Evolutionary conservation across 1,140 invertebrate genomes (phyloP).

Genomic region (Parapsyche elsis): DNA sequence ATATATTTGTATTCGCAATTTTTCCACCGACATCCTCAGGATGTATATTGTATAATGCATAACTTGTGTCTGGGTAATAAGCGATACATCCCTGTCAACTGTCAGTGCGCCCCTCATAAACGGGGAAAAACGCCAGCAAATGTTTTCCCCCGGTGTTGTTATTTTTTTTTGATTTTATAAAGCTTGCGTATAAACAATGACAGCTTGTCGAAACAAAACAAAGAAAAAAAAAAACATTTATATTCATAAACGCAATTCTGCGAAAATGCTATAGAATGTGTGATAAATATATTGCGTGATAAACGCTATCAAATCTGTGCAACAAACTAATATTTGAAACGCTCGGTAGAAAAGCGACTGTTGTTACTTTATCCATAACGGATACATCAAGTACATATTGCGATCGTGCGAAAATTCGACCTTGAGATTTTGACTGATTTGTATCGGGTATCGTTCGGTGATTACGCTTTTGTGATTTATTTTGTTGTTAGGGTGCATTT

Average conservation of each 20-base stretch:
- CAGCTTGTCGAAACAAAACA: conserved; percentile 7
- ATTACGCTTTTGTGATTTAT: too few species aligned
- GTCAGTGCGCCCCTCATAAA: conserved; percentile 10
- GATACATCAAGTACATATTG: too few species aligned
- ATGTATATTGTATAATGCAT: conserved; percentile 16
- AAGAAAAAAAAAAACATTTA: background rate
- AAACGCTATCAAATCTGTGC: too few species aligned
- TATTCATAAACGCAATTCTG: background rate
- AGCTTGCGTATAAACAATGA: conserved; percentile 13
- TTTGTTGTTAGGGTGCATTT: too few species aligned
- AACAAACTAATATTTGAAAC: too few species aligned
- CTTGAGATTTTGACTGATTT: too few species aligned
- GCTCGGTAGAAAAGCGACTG: too few species aligned
- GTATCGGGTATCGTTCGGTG: too few species aligned
- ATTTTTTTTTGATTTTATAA: conserved; percentile 13
- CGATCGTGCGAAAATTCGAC: too few species aligned
- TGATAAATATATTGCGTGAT: too few species aligned
- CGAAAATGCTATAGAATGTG: background rate
- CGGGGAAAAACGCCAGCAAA: background rate
- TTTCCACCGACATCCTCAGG: background rate
- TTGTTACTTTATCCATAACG: too few species aligned
- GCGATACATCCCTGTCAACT: conserved; percentile 27
- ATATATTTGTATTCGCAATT: background rate
- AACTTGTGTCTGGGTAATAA: conserved; percentile 27
- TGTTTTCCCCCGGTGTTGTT: background rate